Percentiles rank a stretch among this genome's conserved stretches.
Conservation (phyloP, 2,888 invertebrate species). For the Oxyscelio sp. region DNA sequence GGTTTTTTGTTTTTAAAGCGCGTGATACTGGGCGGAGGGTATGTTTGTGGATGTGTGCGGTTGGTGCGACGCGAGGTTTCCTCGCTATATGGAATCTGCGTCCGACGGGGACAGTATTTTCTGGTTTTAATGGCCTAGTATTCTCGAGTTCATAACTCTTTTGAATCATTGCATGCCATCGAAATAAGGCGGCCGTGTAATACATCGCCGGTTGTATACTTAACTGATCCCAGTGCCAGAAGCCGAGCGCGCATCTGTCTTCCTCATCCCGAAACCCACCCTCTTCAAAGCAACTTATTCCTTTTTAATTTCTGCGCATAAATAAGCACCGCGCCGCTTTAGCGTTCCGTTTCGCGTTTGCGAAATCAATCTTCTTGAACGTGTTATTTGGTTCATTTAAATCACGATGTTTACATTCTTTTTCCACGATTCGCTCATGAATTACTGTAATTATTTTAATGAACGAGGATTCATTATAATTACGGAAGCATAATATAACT, state of each 20-base stretch:
- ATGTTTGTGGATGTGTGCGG: no score
- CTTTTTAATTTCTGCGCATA: constrained; percentile 68
- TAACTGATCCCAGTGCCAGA: constrained; percentile 58
- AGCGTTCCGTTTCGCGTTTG: constrained; percentile 36
- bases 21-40: no score
- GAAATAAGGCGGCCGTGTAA: constrained; percentile 69
- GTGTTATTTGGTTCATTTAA: constrained; percentile 61
- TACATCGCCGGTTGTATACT: constrained; percentile 41
- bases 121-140: constrained; percentile 65
- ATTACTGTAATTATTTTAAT: constrained; percentile 59
- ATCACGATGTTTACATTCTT: constrained; percentile 58
- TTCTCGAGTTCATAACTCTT: constrained; percentile 72
- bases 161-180: constrained; percentile 70
- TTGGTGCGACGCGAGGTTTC: constrained; percentile 41
- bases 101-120: constrained; percentile 47
- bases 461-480: constrained; percentile 45
- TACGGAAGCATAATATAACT: not conserved
- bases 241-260: constrained; percentile 46
- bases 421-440: constrained; percentile 37
- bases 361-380: constrained; percentile 58
- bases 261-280: not conserved
- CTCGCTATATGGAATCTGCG: constrained; percentile 52
- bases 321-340: constrained; percentile 58
- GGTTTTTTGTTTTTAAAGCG: no score
- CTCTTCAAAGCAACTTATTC: constrained; percentile 44